Conservation (phyloP, 2,888 invertebrate genomes). For the Sepioteuthis lessoniana region DNA sequence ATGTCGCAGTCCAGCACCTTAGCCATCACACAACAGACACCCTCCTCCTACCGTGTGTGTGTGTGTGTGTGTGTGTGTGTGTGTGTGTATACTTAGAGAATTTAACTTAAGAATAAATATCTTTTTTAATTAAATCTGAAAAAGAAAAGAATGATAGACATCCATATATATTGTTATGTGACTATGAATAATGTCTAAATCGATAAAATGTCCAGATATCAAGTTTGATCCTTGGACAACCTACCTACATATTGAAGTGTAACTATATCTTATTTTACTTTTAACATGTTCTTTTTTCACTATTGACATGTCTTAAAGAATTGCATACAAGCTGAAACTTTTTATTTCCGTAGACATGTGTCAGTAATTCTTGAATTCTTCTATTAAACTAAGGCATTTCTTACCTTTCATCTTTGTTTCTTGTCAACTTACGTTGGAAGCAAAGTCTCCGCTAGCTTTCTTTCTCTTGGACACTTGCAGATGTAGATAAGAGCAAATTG, state of each 20-base stretch:
- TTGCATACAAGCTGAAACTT: not conserved
- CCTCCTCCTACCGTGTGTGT: too few relatives aligned
- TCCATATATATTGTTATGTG: too few relatives aligned
- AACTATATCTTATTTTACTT: not conserved
- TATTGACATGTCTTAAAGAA: not conserved
- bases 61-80: too few relatives aligned
- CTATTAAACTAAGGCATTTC: not conserved
- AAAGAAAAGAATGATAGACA: too few relatives aligned
- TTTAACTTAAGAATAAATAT: too few relatives aligned
- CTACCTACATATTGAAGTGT: not conserved
- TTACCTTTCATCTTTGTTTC: slow-evolving; percentile 15
- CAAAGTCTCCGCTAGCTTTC: not conserved
- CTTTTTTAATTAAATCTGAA: too few relatives aligned
- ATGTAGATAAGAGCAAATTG: not conserved
- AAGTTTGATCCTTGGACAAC: too few relatives aligned
- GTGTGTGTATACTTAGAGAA: too few relatives aligned
- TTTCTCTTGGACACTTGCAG: not conserved
- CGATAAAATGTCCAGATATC: too few relatives aligned
- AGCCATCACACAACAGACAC: too few relatives aligned
- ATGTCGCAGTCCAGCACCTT: too few relatives aligned
- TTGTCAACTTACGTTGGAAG: not conserved
- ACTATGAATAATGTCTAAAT: too few relatives aligned
- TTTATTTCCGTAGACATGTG: not conserved
- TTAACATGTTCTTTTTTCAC: not conserved
- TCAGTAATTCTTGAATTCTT: slow-evolving; percentile 33